Base-by-base conservation (phyloP, 2,888 invertebrate genomes). In the Lasiommata megera region DNA sequence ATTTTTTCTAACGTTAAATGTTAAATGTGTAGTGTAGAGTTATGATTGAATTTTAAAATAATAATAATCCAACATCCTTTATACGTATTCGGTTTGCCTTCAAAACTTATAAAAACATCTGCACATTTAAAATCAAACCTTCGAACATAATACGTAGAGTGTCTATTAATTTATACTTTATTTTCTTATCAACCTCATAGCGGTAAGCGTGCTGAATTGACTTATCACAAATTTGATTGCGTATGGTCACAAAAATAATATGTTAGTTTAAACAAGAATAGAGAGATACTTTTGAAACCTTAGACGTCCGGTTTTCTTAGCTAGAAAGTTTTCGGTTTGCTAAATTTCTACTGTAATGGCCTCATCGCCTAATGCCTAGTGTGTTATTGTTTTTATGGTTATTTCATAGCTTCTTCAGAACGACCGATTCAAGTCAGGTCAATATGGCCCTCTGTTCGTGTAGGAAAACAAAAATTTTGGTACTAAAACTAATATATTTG, bases 161-260 rank as follows among this genome's bases (percentile, higher is more conserved):
- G 6, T 16, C 1, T 12, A 28, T 11, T 46, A 31, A 48, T 17
- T 3, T 12, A 38, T 23, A 6, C 12, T 11, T 37, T 7, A 12
- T 8, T 50, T 51, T 38, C 36, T 48, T 18, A 38, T 38, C 28
- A 51, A 28, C 5, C 14, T 11, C 6, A 6, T 29, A 46, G 28
- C 14, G n/a, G 14, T 34, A 36, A 16, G 38, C 38, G 38, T 51
- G 37, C 14, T 28, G 11, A 51, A 51, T 38, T 40, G 38, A 38
- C 38, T 51, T 51, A 51, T 51, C 51, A 38, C 6, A 38, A 23
- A 28, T 51, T 38, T 28, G 14, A 28, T 11, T 28, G 37, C 48
- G 11, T 3, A 43, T 28, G 16, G 16, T 16, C 14, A 44, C 6
- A 28, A 44, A 18, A 44, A 28, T 8, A 7, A 43, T 43, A 7